phyloP scores from a whole-genome alignment of 1,140 invertebrate species.

The Conopomorpha cramerella region DNA sequence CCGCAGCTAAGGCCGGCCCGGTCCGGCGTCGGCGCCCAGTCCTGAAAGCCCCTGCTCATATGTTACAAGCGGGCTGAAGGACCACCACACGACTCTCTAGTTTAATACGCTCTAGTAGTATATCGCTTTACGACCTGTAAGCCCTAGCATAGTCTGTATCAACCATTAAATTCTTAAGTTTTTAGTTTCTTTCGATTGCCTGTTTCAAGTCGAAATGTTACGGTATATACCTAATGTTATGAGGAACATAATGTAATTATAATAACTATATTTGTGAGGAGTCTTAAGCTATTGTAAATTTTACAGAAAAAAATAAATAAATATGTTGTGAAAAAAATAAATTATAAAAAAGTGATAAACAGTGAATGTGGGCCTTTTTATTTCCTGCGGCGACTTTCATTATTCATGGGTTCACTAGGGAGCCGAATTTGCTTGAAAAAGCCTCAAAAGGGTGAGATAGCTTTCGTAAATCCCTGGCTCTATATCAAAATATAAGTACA shows the following conservation, averaged over 20 bases:
- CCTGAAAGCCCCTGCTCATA: slow-evolving; percentile 45
- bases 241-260: slow-evolving; percentile 6
- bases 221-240: too few relatives aligned
- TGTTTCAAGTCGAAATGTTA: slow-evolving; percentile 38
- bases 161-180: slow-evolving; percentile 48
- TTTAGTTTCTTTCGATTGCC: slow-evolving; percentile 45
- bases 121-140: slow-evolving; percentile 34
- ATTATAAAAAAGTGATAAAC: slow-evolving; percentile 57
- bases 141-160: slow-evolving; percentile 39
- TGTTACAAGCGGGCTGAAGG: slow-evolving; percentile 36
- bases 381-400: slow-evolving; percentile 12
- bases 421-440: background rate
- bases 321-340: slow-evolving; percentile 61
- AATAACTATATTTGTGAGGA: slow-evolving; percentile 54
- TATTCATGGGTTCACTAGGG: background rate
- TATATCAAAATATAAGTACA: too few relatives aligned
- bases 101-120: slow-evolving; percentile 35
- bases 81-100: slow-evolving; percentile 45
- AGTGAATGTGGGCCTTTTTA: slow-evolving; percentile 32
- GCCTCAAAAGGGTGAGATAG: background rate
- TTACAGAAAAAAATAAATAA: slow-evolving; percentile 60
- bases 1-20: too few relatives aligned
- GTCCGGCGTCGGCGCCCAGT: background rate
- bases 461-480: too few relatives aligned
- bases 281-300: slow-evolving; percentile 61